Evolutionary conservation across 2,797 vertebrate species (phyloP).

Genomic region (Perdix hodgsoniae): DNA sequence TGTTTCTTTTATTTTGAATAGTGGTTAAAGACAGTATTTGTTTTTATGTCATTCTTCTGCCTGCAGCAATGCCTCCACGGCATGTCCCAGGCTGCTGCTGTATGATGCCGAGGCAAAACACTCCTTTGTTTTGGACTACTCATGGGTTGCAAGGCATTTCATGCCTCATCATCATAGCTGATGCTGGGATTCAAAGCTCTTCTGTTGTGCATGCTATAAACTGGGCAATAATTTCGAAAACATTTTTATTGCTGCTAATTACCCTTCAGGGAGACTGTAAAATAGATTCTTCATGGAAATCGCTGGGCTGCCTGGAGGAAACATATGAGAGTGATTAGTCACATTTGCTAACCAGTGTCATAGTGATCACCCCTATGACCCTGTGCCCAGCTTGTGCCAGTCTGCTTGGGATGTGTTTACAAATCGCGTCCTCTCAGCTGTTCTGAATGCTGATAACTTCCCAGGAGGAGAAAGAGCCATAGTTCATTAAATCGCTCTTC

Average conservation of each 20-base stretch:
- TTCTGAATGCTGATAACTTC: not conserved
- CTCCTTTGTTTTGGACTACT: not conserved
- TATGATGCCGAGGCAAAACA: not conserved
- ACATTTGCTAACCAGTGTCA: not conserved
- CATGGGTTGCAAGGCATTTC: slow-evolving; percentile 15
- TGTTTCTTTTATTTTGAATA: slow-evolving; percentile 3
- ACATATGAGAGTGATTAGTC: not conserved
- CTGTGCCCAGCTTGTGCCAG: not conserved
- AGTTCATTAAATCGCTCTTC: not conserved
- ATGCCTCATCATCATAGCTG: not conserved
- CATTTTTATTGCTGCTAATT: slow-evolving; percentile 66
- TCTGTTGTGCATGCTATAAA: not conserved
- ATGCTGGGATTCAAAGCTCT: not conserved
- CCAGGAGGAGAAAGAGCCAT: not conserved
- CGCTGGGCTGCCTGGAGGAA: slow-evolving; percentile 25
- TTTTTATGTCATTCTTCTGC: not conserved
- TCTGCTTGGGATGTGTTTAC: not conserved
- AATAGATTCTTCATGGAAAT: slow-evolving; percentile 26
- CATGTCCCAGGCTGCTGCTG: not conserved
- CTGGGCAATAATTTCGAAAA: not conserved
- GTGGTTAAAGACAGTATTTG: slow-evolving; percentile 10
- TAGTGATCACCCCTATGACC: not conserved
- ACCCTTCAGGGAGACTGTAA: slow-evolving; percentile 35
- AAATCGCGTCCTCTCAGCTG: not conserved
- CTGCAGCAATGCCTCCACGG: not conserved